Base-by-base conservation (phyloP, 1,140 invertebrate species). In the Parapsyche elsis region DNA sequence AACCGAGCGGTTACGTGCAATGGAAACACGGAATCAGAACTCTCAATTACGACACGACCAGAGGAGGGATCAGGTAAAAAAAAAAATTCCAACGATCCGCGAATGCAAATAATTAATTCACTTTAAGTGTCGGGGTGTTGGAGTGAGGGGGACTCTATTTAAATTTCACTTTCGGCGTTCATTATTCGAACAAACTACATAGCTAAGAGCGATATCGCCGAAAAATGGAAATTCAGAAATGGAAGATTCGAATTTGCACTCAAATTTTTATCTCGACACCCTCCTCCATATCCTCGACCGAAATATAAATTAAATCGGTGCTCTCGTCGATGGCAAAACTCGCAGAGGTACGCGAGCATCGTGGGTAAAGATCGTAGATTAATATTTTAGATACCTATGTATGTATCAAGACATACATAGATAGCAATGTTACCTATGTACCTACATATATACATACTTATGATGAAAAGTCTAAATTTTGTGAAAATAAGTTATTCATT, bases 21-120 rank as follows among this genome's bases (percentile, higher is more conserved):
- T 96, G 94, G 95, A 93, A 92, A 79, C 94, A 96, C 85, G 94
- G 93, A 10, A 86, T 90, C 16, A 91, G 93, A 81, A 92, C 93
- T 86, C 91, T 96, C 77, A 96, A 96, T 88, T 96, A 95, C 86
- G 95, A 96, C 87, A 95, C 94, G 0, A 94, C 92, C 83, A 90
- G 94, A 75, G 95, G 95, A 71, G 95, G 94, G 79, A 95, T 96
- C 83, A 96, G 94, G 94, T 95, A 87, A 24, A 26, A 5, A 53
- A 23, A 21, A 67, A 67, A 61, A 19, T 21, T 70, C 19, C 21
- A 70, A 23, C 1, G 21, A 70, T 64, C n/a, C n/a, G n/a, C n/a
- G n/a, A n/a, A n/a, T n/a, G n/a, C n/a, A 38, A 4, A 38, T 1
- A 59, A 16, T 59, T 59, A 16, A 59, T 59, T 9, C 9, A n/a